Evolutionary conservation across 2,113 vertebrate species (phyloP), one percentile per base, ranked within the genome.

Genomic region (Zonotrichia leucophrys): DNA sequence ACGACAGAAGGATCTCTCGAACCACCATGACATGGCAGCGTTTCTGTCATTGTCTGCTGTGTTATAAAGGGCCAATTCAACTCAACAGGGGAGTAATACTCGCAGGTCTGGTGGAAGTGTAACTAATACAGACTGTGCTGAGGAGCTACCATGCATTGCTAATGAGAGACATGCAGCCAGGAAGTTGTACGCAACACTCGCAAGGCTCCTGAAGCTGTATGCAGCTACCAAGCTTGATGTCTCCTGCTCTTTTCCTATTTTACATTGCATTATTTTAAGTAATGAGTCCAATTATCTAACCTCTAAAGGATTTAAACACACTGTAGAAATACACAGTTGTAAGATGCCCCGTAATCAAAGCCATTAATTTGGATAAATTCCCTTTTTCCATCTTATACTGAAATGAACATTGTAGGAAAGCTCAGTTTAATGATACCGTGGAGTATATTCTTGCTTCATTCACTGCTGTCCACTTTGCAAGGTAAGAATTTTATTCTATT

Each of bases 351-450:
- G 77, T 98, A 98, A 97, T 97, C 93, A 93, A 96, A 96, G 79
- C 50, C 85, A 86, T 60, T 88, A 82, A 76, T 96, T 95, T 96
- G 95, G 86, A 97, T 96, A 90, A 94, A 85, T 95, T 97, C 97
- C 96, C 92, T 94, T 80, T 93, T 97, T 95, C 98, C 98, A 98
- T 98, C 95, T 91, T 96, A 89, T 83, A 97, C 97, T 99, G 99
- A 99, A 98, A 99, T 99, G 99, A 99, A 98, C 98, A 97, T 98
- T 97, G 98, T 98, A 98, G 98, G 98, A 98, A 98, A 98, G 96
- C 95, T 98, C 97, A 98, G 98, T 98, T 98, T 98, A 96, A 98
- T 99, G 99, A 98, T 98, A 98, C 98, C 97, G 10, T 97, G 98
- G 98, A 98, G 97, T 96, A 79, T 96, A 92, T 98, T 99, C 92